Conservation (phyloP, 2,888 invertebrate genomes). For the Prosopocoilus inquinatus region DNA sequence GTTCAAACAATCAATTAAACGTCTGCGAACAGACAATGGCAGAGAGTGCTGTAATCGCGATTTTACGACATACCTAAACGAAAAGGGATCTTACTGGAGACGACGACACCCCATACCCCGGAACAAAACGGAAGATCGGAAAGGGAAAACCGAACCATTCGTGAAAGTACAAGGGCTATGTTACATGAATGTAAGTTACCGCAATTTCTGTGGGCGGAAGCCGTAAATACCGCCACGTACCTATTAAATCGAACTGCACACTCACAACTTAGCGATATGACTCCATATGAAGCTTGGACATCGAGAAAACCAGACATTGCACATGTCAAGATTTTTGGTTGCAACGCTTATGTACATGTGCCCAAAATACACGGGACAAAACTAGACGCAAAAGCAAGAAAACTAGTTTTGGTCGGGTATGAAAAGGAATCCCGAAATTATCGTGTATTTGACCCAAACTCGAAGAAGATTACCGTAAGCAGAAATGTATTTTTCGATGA, state of each 20-base stretch:
- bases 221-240: background rate
- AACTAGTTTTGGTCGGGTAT: too few relatives aligned
- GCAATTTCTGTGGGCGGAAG: background rate
- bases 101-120: background rate
- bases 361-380: too few relatives aligned
- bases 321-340: too few relatives aligned
- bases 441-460: background rate
- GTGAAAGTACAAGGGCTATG: background rate
- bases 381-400: too few relatives aligned
- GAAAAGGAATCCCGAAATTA: background rate
- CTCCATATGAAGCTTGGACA: too few relatives aligned
- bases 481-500: too few relatives aligned
- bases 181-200: background rate
- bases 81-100: background rate
- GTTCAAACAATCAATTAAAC: background rate
- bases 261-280: too few relatives aligned
- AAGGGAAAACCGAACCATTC: background rate
- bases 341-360: too few relatives aligned
- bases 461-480: background rate
- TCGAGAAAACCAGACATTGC: too few relatives aligned
- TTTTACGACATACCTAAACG: background rate
- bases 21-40: background rate
- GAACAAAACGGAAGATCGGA: background rate
- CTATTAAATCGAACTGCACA: too few relatives aligned
- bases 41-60: too few relatives aligned